Base-by-base conservation (phyloP, 2,888 invertebrate genomes). In the Agrilus cyanescens region DNA sequence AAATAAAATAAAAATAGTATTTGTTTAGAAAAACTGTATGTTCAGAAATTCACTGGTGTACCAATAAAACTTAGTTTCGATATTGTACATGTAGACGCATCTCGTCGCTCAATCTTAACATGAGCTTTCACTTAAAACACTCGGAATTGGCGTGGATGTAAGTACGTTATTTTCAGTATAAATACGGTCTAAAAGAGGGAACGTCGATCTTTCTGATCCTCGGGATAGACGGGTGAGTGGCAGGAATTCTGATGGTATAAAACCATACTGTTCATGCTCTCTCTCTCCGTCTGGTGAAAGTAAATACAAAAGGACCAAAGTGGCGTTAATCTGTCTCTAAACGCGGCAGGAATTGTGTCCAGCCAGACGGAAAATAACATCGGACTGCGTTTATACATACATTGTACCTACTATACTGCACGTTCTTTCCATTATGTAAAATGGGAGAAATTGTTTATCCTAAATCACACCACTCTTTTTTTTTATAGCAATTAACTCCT, bases 311-410 rank as follows among this genome's bases (percentile, higher is more conserved):
- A 3, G 25, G 25, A 10, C 10, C 2, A 2, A 10, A 25, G 52
- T 57, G 54, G 55, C 57, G 54, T 61, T 64, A 63, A 63, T 63
- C 64, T 61, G 54, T 57, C 57, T 55, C 54, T 59, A 60, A 62
- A 59, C 59, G 56, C 51, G 49, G 51, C 59, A 55, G 62, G 68
- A 70, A 71, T 72, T 70, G 69, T 61, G 72, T 70, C 72, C 70
- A 73, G 65, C 71, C 70, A 69, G 65, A 68, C 65, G 73, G 73
- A 74, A 74, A 73, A 73, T 72, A 69, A 73, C 72, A 70, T 25
- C 25, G 25, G 25, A 25, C 67, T 67, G 65, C 67, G 67, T 47
- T 51, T 49, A 49, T 49, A 48, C 48, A 39, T 38, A 40, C 34
- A 18, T 20, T 32, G 38, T 37, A 39, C 18, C 6, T 16, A 1